Evolutionary conservation across 2,113 vertebrate species (phyloP).

Genomic region (Centropristis striata): DNA sequence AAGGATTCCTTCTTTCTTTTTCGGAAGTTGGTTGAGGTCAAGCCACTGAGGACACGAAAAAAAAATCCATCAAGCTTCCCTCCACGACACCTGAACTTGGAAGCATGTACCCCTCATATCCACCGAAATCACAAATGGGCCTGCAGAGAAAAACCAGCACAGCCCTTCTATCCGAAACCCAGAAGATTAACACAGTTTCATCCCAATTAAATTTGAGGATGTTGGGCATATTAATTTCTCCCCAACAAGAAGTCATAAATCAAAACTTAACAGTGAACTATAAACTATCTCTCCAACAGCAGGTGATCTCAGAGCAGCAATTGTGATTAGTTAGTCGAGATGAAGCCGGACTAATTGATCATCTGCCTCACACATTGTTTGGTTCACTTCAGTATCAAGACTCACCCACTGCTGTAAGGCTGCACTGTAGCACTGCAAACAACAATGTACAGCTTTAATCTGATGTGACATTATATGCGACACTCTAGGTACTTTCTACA

Average conservation of each 20-base stretch:
- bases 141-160: background rate
- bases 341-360: constrained; percentile 8
- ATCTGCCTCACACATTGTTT: background rate
- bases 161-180: background rate
- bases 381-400: background rate
- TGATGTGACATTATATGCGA: background rate
- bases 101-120: background rate
- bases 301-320: background rate
- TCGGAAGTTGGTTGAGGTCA: background rate
- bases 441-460: background rate
- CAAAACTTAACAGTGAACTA: constrained; percentile 6
- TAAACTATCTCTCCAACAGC: background rate
- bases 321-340: background rate
- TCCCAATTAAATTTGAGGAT: constrained; percentile 25
- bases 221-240: constrained; percentile 7
- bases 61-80: background rate
- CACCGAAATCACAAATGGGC: constrained; percentile 12
- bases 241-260: constrained; percentile 24
- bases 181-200: constrained; percentile 7
- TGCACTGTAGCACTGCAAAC: background rate
- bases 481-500: background rate
- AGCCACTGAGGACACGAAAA: background rate
- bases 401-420: background rate
- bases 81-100: background rate
- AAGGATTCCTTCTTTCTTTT: background rate